Percentiles rank a stretch among this genome's conserved stretches.
phyloP scores from a whole-genome alignment of 2,888 invertebrate genomes.

The Oscheius sp. region DNA sequence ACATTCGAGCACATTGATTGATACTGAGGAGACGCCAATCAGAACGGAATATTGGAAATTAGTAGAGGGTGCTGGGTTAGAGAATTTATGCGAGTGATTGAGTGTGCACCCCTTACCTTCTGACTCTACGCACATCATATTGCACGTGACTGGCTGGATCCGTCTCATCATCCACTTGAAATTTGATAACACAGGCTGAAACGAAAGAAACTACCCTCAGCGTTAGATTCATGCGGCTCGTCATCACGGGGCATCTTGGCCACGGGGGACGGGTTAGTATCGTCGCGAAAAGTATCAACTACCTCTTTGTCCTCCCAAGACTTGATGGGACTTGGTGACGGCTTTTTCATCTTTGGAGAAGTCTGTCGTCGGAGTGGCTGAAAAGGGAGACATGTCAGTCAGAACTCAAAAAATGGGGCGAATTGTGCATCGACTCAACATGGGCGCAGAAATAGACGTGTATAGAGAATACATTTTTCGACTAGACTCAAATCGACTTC shows the following conservation, averaged over 20 bases:
- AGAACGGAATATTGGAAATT: not conserved
- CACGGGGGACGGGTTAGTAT: slow-evolving; percentile 12
- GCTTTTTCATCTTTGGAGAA: slow-evolving; percentile 10
- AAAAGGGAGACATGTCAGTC: not conserved
- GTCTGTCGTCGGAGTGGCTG: not conserved
- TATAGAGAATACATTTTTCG: no score
- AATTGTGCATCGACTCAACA: no score
- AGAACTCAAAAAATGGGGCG: not conserved
- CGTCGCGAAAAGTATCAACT: slow-evolving; percentile 11
- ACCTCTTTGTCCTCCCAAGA: slow-evolving; percentile 6
- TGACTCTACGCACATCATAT: slow-evolving; percentile 51
- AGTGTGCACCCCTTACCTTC: slow-evolving; percentile 48
- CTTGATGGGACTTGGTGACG: not conserved
- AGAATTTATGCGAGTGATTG: not conserved
- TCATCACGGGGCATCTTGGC: not conserved
- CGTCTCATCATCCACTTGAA: slow-evolving; percentile 63
- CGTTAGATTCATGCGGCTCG: slow-evolving; percentile 22
- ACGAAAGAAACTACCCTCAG: not conserved
- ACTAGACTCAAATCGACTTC: no score
- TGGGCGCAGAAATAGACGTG: no score
- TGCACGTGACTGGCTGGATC: slow-evolving; percentile 47
- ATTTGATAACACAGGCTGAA: slow-evolving; percentile 70
- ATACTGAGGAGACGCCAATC: slow-evolving; percentile 45
- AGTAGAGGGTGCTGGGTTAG: not conserved
- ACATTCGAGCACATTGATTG: slow-evolving; percentile 69